phyloP scores from a whole-genome alignment of 2,797 vertebrate genomes.

The Scleropages formosus region DNA sequence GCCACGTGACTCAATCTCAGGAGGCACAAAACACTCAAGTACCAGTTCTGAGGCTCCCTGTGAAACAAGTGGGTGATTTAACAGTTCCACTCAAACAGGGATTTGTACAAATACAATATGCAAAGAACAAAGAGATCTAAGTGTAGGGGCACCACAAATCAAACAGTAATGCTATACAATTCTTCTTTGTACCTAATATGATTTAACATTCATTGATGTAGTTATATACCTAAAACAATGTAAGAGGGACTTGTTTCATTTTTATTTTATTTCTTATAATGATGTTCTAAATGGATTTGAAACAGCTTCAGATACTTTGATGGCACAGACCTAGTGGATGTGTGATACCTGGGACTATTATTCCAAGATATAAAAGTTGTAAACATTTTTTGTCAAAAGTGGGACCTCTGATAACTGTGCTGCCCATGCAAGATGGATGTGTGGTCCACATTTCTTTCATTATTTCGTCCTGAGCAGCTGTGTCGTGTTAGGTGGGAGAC shows the following conservation, averaged over 20 bases:
- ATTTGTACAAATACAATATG: neutral
- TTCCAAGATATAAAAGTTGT: too few relatives aligned
- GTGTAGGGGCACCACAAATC: slow-evolving; percentile 7
- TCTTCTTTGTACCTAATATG: neutral
- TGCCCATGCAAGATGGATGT: too few relatives aligned
- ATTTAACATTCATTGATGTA: neutral
- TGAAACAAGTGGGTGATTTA: slow-evolving; percentile 20
- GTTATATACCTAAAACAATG: too few relatives aligned
- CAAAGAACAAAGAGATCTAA: neutral
- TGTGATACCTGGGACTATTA: too few relatives aligned
- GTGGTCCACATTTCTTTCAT: too few relatives aligned
- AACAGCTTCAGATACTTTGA: too few relatives aligned
- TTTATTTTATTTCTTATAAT: too few relatives aligned
- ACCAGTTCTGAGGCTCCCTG: slow-evolving; percentile 39
- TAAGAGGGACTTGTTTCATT: too few relatives aligned
- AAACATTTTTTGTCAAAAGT: too few relatives aligned
- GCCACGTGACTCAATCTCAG: slow-evolving; percentile 58
- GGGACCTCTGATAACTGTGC: too few relatives aligned
- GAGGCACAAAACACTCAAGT: slow-evolving; percentile 53
- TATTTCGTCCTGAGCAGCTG: neutral
- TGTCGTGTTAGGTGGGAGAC: slow-evolving; percentile 1
- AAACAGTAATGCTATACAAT: neutral
- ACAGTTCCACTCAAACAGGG: slow-evolving; percentile 24
- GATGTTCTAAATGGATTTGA: too few relatives aligned
- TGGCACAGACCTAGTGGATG: too few relatives aligned